phyloP scores from a whole-genome alignment of 2,888 invertebrate species.

The Scaptodrosophila latifasciaeformis region DNA sequence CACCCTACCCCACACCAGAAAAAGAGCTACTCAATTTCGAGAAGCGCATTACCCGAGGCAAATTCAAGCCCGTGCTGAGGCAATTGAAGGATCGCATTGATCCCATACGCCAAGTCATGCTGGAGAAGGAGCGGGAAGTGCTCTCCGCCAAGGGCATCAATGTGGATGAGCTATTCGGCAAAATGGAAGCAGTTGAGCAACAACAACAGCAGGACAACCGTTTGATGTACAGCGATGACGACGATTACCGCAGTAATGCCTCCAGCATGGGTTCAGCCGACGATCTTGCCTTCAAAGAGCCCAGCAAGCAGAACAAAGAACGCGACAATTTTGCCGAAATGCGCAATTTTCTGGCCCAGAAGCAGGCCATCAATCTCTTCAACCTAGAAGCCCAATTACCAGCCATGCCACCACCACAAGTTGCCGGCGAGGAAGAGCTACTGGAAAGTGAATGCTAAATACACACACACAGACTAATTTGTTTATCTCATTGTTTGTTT shows the following conservation, averaged over 20 bases:
- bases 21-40: conserved; percentile 72
- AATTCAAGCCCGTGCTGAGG: conserved; percentile 73
- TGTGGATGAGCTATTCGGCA: conserved; percentile 69
- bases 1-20: conserved; percentile 53
- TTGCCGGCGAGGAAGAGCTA: conserved; percentile 60
- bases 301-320: conserved; percentile 63
- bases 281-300: conserved; percentile 49
- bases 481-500: conserved; percentile 4
- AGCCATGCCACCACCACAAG: conserved; percentile 31
- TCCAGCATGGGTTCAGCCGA: conserved; percentile 62
- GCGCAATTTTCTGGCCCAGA: conserved; percentile 73
- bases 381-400: conserved; percentile 46
- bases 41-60: conserved; percentile 71
- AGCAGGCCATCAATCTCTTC: conserved; percentile 72
- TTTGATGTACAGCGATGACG: conserved; percentile 19
- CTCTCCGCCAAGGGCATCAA: conserved; percentile 73
- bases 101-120: conserved; percentile 73
- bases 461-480: neutral
- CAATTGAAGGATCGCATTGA: conserved; percentile 73
- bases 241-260: conserved; percentile 18
- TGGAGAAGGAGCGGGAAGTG: conserved; percentile 71
- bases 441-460: conserved; percentile 64
- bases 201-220: conserved; percentile 45
- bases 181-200: conserved; percentile 25
- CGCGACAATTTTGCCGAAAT: conserved; percentile 73